Percentiles rank a stretch among this genome's conserved stretches.
Evolutionary conservation across 2,888 invertebrate species (phyloP).

Genomic region (Shargacucullia verbasci): DNA sequence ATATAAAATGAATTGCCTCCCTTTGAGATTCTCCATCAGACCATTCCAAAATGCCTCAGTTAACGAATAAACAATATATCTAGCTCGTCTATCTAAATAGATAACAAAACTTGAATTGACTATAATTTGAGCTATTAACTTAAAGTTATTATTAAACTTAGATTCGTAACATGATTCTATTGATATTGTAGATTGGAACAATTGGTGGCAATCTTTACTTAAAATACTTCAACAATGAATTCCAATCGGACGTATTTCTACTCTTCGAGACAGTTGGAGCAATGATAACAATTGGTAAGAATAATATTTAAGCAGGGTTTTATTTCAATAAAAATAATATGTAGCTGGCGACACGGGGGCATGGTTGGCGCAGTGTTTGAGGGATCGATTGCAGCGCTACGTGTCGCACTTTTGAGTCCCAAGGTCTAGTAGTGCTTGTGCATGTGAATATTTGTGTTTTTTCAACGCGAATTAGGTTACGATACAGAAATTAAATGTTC

Average conservation of each 20-base stretch:
- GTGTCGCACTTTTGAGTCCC: too few species aligned
- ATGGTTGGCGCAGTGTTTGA: too few species aligned
- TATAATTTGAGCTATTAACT: not conserved
- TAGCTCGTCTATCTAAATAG: not conserved
- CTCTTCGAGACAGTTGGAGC: slow-evolving; percentile 77
- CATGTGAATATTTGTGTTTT: too few species aligned
- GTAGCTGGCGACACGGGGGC: too few species aligned
- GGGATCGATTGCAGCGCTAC: too few species aligned
- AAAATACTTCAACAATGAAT: slow-evolving; percentile 91
- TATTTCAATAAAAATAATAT: not conserved
- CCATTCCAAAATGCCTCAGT: too few species aligned
- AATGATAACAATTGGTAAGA: slow-evolving; percentile 69
- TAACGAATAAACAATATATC: too few species aligned
- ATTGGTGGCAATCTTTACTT: slow-evolving; percentile 92
- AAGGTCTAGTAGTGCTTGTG: too few species aligned
- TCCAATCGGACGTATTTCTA: slow-evolving; percentile 92
- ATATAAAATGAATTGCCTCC: too few species aligned
- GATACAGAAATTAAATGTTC: too few species aligned
- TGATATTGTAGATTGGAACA: slow-evolving; percentile 87
- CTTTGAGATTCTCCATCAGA: too few species aligned
- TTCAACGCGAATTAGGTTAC: too few species aligned
- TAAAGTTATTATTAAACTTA: not conserved
- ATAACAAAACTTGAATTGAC: not conserved
- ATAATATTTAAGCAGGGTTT: not conserved
- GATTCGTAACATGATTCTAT: not conserved